Evolutionary conservation across 1,140 invertebrate species (phyloP).

Genomic region (Maconellicoccus hirsutus): DNA sequence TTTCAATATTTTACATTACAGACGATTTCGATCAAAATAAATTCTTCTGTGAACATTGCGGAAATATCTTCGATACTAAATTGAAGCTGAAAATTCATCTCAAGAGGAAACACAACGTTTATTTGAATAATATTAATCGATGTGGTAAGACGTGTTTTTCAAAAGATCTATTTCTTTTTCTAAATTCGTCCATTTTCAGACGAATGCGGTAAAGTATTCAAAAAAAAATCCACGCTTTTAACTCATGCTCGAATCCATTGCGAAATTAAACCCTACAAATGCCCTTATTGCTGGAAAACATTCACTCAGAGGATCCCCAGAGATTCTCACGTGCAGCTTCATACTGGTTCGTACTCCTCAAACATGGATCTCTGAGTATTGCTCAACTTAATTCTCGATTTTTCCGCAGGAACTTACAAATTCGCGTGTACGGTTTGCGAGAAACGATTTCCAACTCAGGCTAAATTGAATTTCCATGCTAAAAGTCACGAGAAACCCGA

Average conservation of each 20-base stretch:
- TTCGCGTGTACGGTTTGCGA: slow-evolving; percentile 25
- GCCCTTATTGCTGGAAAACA: slow-evolving; percentile 25
- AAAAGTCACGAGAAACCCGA: slow-evolving; percentile 27
- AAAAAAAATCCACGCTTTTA: neutral
- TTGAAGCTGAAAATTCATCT: neutral
- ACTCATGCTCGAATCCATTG: slow-evolving; percentile 8
- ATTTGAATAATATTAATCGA: neutral
- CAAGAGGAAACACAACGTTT: neutral
- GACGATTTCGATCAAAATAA: neutral
- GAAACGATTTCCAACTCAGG: slow-evolving; percentile 27
- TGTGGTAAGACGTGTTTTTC: neutral
- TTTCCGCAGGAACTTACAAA: slow-evolving; percentile 26
- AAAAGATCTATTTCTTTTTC: neutral
- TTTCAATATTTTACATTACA: neutral
- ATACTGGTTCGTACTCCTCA: neutral
- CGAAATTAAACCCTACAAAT: slow-evolving; percentile 27
- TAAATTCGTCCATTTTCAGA: slow-evolving; percentile 12
- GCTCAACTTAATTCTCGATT: neutral
- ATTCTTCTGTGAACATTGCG: neutral
- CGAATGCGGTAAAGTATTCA: slow-evolving; percentile 16
- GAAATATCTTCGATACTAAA: neutral
- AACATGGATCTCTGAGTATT: neutral
- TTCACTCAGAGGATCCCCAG: slow-evolving; percentile 28
- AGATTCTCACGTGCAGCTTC: slow-evolving; percentile 24
- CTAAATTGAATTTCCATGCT: slow-evolving; percentile 27